Evolutionary conservation across 2,888 invertebrate species (phyloP), one percentile per base, ranked within the genome.

Genomic region (Drosophila rubida): DNA sequence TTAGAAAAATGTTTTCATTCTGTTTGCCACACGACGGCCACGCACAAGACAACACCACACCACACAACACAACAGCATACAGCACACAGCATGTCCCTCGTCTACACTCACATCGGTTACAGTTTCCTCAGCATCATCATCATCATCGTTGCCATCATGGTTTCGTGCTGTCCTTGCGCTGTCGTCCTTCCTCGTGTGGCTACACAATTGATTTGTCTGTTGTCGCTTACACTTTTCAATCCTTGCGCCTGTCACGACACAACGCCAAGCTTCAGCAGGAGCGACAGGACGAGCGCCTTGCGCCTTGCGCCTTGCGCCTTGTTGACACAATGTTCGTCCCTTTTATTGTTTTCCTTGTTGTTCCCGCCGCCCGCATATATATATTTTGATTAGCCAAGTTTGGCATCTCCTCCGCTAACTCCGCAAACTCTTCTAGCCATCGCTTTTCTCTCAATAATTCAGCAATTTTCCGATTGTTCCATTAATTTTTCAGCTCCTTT

Each of bases 1-100:
- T 84, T 88, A 84, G 87, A 84, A 88, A 86, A 88, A 86, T 78
- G 75, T 80, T 83, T 83, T 77, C 80, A 75, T 78, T 75, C 62
- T 61, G 75, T 70, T 72, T 66, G 78, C 59, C 75, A 66, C 69
- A 48, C 61, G 25, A n/a, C 45, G 48, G 14, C 27, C 41, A 49
- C 49, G 16, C 59, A 42, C 39, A 37, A 37, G 35, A 55, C 53
- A 22, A 45, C 49, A 11, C 30, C 11, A 30, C 30, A 30, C 2
- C 9, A 48, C 63, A 64, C 48, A 23, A 51, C n/a, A 23, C 11
- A 32, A 35, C 32, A 39, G 46, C 25, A 19, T 19, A 23, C n/a
- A 30, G 32, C 32, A 37, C 39, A 25, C 25, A 6, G 25, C 51
- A 19, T 42, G 35, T 59, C 39, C 4, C 42, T 48, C 42, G 49